These are phyloP conservation scores for Ganaspis brasiliensis DNA, from an alignment of 2,888 invertebrate genomes.

Conservation along the genomic window DNA sequence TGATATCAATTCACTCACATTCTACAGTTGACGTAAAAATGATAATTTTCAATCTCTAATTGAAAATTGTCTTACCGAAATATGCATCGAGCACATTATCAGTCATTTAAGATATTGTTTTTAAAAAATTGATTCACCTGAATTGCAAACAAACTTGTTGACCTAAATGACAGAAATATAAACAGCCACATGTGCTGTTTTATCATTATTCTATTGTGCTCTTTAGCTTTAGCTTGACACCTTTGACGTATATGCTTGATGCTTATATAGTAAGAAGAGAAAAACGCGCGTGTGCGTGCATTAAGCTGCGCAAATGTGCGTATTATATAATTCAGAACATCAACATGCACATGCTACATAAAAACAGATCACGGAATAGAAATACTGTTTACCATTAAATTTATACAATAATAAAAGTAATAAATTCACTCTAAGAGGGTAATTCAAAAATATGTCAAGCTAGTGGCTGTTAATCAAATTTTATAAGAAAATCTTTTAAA, in stretches of 20 bases:
- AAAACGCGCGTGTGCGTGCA: slow-evolving; percentile 58
- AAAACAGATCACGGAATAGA: slow-evolving; percentile 14
- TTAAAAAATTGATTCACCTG: slow-evolving; percentile 18
- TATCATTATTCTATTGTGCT: slow-evolving; percentile 32
- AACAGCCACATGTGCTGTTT: slow-evolving; percentile 5
- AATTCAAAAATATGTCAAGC: background rate
- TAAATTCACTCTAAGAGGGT: slow-evolving; percentile 3
- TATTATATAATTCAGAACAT: slow-evolving; percentile 58
- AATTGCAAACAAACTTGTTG: background rate
- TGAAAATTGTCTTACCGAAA: slow-evolving; percentile 18
- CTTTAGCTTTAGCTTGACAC: background rate
- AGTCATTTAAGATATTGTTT: background rate
- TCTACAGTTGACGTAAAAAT: background rate
- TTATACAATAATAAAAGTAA: background rate
- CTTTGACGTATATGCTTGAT: slow-evolving; percentile 32
- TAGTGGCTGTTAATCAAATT: slow-evolving; percentile 6
- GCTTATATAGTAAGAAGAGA: slow-evolving; percentile 53
- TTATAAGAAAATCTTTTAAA: background rate
- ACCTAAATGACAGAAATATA: slow-evolving; percentile 9
- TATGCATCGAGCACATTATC: slow-evolving; percentile 17
- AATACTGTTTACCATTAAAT: background rate
- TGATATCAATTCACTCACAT: slow-evolving; percentile 18
- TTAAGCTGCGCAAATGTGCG: slow-evolving; percentile 64
- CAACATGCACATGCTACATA: slow-evolving; percentile 58
- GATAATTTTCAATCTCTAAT: background rate